Evolutionary conservation across 2,888 invertebrate species (phyloP), one percentile per base, ranked within the genome.

Genomic region (Macrosoma leucophasiata): DNA sequence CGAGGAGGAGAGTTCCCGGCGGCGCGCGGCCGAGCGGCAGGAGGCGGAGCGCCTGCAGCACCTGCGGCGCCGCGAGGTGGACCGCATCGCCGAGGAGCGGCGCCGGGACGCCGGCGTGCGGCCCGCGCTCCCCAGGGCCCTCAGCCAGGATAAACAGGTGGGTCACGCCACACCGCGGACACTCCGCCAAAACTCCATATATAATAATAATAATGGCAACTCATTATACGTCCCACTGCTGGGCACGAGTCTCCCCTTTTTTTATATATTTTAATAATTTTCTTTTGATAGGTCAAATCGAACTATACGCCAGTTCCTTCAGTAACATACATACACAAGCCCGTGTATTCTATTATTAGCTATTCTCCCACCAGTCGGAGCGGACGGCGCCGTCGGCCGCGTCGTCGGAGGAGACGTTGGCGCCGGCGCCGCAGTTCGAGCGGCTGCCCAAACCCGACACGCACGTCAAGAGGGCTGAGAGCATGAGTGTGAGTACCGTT

Each of bases 21-120:
- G 90, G 33, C 89, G 89, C 1, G 93, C 95, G 52, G 92, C 91
- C 25, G 94, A 94, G 64, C 81, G 93, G 4, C 84, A 90, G 39
- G 96, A 97, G 62, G 90, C 90, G 36, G 95, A 96, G 63, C 84
- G 95, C 4, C 72, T 95, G 26, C 94, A 96, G 65, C 92, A 92
- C 53, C 88, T 95, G 41, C 92, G 95, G 62, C 88, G 91, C 43
- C 88, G 92, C 32, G 98, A 98, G 84, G 92, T 97, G 57, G 93
- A 95, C 59, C 86, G 97, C 41, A 93, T 98, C 44, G 93, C 96
- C 44, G 92, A 94, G 60, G 87, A 96, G 43, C 81, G 94, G 31
- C 86, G 93, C 9, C 89, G 94, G 46, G 93, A 94, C 46, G 62
- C 60, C 0, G 42, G 36, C 8, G 60, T 53, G 8, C 65, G 58